Percentiles rank a stretch among this genome's conserved stretches.
Conservation (phyloP, 2,888 invertebrate genomes). For the Fragum sueziense region DNA sequence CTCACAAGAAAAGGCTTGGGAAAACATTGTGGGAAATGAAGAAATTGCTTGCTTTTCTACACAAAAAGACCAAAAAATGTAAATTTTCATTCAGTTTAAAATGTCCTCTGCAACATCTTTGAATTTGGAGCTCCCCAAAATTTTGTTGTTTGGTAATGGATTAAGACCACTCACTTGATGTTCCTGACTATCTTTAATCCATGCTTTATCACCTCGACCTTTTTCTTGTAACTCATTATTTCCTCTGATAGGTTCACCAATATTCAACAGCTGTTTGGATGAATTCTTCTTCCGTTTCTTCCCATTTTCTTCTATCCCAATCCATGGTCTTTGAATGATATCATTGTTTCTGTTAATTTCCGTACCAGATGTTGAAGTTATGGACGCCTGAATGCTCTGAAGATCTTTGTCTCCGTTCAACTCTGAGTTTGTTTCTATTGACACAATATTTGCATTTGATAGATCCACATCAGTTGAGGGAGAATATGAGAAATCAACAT, state of each 20-base stretch:
- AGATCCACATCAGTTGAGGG: constrained; percentile 31
- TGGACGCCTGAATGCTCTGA: constrained; percentile 9
- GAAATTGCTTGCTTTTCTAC: too few species aligned
- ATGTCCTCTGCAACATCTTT: too few species aligned
- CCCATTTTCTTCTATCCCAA: neutral
- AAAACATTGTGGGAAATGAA: too few species aligned
- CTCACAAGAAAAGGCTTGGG: too few species aligned
- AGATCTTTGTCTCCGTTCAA: constrained; percentile 19
- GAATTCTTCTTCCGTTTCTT: constrained; percentile 4
- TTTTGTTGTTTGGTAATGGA: too few species aligned
- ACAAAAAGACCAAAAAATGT: too few species aligned
- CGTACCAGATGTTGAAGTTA: constrained; percentile 50
- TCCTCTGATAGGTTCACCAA: neutral
- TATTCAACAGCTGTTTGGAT: neutral
- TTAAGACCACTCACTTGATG: neutral
- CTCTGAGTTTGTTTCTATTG: constrained; percentile 28
- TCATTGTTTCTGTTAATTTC: neutral
- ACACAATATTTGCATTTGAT: constrained; percentile 12
- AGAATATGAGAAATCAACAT: constrained; percentile 42
- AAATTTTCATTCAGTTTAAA: too few species aligned
- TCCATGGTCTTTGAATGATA: neutral
- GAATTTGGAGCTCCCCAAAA: too few species aligned
- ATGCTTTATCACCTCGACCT: neutral
- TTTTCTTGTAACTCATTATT: neutral
- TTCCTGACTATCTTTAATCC: neutral